Conservation (phyloP, 2,888 invertebrate genomes). For the Ectobius pallidus region DNA sequence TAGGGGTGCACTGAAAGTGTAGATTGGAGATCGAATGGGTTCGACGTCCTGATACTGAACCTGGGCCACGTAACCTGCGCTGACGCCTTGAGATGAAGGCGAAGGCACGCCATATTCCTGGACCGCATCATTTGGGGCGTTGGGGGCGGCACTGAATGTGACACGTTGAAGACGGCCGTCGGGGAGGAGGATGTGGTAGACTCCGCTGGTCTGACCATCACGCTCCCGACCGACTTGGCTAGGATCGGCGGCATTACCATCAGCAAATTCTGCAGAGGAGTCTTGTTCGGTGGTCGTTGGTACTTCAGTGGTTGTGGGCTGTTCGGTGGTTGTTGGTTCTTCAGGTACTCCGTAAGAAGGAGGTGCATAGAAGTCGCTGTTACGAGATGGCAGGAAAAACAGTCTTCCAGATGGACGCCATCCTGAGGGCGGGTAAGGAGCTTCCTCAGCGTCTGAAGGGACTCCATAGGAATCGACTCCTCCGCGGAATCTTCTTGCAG, state of each 20-base stretch:
- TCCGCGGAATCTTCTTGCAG: background rate
- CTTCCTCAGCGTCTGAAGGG: conserved; percentile 46
- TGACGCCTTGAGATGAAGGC: conserved; percentile 22
- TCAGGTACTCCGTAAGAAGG: conserved; percentile 36
- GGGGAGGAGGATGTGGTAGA: conserved; percentile 47
- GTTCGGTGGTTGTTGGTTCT: conserved; percentile 9
- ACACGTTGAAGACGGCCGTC: conserved; percentile 47
- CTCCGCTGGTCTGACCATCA: conserved; percentile 41
- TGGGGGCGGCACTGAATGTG: conserved; percentile 41
- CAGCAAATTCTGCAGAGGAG: conserved; percentile 16
- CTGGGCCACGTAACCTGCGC: conserved; percentile 43
- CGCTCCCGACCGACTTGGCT: background rate
- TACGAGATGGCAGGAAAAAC: conserved; percentile 51
- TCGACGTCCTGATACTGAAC: conserved; percentile 47
- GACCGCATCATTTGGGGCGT: background rate
- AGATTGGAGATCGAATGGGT: conserved; percentile 46
- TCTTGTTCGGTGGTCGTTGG: conserved; percentile 37
- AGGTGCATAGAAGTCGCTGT: conserved; percentile 33
- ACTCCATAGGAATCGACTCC: conserved; percentile 36
- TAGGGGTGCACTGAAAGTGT: conserved; percentile 45
- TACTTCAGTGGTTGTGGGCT: conserved; percentile 37
- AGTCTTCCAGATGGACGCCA: conserved; percentile 54
- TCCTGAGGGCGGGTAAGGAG: conserved; percentile 54
- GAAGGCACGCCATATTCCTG: conserved; percentile 14
- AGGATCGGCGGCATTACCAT: conserved; percentile 15